phyloP scores from a whole-genome alignment of 2,888 invertebrate species.

The Caenorhabditis auriculariae region DNA sequence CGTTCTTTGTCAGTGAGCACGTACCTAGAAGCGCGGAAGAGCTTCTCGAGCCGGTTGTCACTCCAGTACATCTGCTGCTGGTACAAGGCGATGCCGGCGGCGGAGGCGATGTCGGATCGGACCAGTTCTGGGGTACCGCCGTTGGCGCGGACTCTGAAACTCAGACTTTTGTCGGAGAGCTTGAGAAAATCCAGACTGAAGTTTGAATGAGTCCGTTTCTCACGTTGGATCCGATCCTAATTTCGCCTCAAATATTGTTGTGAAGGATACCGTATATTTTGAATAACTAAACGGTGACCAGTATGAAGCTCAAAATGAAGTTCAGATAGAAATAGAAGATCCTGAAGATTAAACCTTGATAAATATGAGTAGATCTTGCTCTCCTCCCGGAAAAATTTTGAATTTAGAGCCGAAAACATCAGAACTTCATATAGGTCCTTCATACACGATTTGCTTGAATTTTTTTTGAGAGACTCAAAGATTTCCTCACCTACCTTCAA shows the following conservation, averaged over 20 bases:
- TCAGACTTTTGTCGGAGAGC: no score
- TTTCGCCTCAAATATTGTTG: no score
- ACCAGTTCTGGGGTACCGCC: constrained; percentile 47
- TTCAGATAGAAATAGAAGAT: no score
- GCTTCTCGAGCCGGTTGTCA: constrained; percentile 58
- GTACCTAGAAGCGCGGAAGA: constrained; percentile 51
- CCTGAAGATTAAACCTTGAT: no score
- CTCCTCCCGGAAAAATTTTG: no score
- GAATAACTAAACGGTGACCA: not conserved
- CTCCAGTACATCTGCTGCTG: constrained; percentile 61
- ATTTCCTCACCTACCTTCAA: no score
- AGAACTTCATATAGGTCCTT: not conserved
- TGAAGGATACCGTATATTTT: not conserved
- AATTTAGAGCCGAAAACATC: not conserved
- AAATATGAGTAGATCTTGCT: no score
- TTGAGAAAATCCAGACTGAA: no score
- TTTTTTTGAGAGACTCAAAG: no score
- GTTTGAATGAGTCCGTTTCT: no score
- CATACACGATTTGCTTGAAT: not conserved
- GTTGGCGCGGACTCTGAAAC: constrained; percentile 67
- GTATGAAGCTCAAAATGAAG: not conserved
- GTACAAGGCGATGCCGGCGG: constrained; percentile 56
- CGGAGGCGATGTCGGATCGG: constrained; percentile 58
- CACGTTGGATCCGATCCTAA: no score
- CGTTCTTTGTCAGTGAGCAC: not conserved